A percentile compares a stretch with the other conserved stretches of the same genome.
phyloP scores from a whole-genome alignment of 2,113 vertebrate genomes.

The Perca flavescens region DNA sequence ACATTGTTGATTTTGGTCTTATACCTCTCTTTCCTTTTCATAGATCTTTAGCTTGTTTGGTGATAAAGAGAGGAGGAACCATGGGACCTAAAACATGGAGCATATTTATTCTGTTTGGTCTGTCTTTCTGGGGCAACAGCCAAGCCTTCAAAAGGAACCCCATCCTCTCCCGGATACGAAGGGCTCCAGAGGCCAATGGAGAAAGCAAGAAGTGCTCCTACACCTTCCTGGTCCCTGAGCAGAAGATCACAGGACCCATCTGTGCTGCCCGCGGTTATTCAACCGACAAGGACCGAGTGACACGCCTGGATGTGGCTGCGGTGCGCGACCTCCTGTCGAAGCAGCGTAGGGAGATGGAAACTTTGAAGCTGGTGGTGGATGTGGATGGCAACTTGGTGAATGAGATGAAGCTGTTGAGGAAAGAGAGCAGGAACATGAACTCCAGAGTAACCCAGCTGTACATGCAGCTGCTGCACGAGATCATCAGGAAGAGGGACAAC shows the following conservation, averaged over 20 bases:
- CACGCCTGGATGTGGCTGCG: slow-evolving; percentile 92
- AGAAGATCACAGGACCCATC: slow-evolving; percentile 97
- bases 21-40: slow-evolving; percentile 19
- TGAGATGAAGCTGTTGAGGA: slow-evolving; percentile 96
- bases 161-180: slow-evolving; percentile 82
- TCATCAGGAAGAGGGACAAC: slow-evolving; percentile 97
- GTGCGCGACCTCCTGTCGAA: slow-evolving; percentile 93
- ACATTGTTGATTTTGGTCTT: neutral
- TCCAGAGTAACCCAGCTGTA: slow-evolving; percentile 98
- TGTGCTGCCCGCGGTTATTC: slow-evolving; percentile 89
- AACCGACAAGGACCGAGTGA: slow-evolving; percentile 90
- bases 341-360: slow-evolving; percentile 94
- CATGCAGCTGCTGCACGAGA: slow-evolving; percentile 98
- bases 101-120: slow-evolving; percentile 69
- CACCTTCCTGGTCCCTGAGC: slow-evolving; percentile 97
- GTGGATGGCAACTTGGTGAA: slow-evolving; percentile 97
- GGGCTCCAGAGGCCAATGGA: slow-evolving; percentile 82
- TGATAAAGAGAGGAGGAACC: slow-evolving; percentile 35
- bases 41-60: slow-evolving; percentile 62
- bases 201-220: slow-evolving; percentile 93
- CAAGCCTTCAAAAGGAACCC: slow-evolving; percentile 68
- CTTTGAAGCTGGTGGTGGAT: slow-evolving; percentile 93
- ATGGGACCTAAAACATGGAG: slow-evolving; percentile 77
- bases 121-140: slow-evolving; percentile 67
- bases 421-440: slow-evolving; percentile 99